Conservation (phyloP, 2,113 vertebrate species). For the Pituophis catenifer region DNA sequence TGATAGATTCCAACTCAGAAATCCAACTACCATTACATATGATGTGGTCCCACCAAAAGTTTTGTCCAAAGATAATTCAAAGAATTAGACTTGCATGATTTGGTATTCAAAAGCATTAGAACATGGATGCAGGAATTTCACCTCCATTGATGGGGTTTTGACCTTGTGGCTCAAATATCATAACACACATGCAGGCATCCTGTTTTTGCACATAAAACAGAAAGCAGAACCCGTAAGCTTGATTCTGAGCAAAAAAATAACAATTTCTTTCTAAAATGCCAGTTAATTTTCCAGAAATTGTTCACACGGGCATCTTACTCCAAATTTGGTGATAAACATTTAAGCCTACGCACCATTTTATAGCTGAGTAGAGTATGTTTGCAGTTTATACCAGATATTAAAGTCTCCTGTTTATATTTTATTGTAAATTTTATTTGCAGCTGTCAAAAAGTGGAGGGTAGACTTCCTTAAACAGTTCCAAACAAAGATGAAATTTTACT, state of each 20-base stretch:
- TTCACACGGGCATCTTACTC: neutral
- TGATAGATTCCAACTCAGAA: neutral
- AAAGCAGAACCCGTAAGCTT: neutral
- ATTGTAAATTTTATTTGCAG: neutral
- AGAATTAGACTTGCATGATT: neutral
- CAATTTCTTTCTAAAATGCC: neutral
- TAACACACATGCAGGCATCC: neutral
- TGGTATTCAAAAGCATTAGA: neutral
- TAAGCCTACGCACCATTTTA: neutral
- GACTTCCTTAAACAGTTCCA: constrained; percentile 28
- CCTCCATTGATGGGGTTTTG: neutral
- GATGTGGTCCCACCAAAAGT: neutral
- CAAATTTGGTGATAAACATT: neutral
- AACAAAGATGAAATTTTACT: constrained; percentile 51
- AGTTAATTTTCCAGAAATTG: neutral
- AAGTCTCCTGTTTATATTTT: neutral
- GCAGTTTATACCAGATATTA: neutral
- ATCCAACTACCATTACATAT: neutral
- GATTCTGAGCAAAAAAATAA: neutral
- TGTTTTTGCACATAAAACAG: neutral
- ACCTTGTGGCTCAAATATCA: neutral
- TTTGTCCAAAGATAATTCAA: neutral
- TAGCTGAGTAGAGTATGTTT: neutral
- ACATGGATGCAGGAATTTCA: neutral
- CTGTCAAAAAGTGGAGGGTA: neutral